Base-by-base conservation (phyloP, 2,797 vertebrate genomes). In the Podargus strigoides region DNA sequence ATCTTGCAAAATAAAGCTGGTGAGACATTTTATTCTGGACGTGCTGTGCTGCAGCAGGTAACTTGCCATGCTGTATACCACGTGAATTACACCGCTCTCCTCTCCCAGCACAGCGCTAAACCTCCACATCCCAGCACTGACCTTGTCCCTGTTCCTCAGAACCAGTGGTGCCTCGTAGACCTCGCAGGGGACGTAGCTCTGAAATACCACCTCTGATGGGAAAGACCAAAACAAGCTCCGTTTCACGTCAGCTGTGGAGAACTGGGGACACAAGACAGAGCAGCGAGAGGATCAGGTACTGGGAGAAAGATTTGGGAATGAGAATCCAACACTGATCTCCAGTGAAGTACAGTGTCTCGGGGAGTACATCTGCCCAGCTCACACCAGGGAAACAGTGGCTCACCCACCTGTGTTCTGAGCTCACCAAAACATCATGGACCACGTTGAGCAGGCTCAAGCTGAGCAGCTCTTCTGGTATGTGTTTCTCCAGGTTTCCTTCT, bases 131-230 rank as follows among this genome's bases (percentile, higher is more conserved):
- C 37, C 42, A 39, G 55, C 34, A 70, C 97, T 97, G 63, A 99
- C 99, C 98, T 96, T 98, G 97, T 99, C 98, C 2, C 94, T 98
- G 97, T 98, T 99, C 89, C 98, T 97, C 76, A 99, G 97, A 58
- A 96, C 58, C 70, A 99, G 90, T 0, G 97, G 97, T 62, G 99
- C 97, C 90, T 98, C 97, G 26, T 98, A 99, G 59, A 97, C 98
- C 95, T 98, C 96, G 11, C 75, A 97, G 46, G 98, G 97, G 68
- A 66, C 49, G 9, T 98, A 99, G 96, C 97, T 99, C 97, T 99
- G 98, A 96, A 99, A 99, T 37, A 99, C 74, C 77, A 99, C 96
- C 97, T 99, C 98, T 9, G 98, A 98, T 3, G 98, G 99, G 93
- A 97, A 98, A 3, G 98, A 98, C 96, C 99, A 98, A 93, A 99